phyloP scores from a whole-genome alignment of 1,140 invertebrate genomes.

The Formica exsecta region DNA sequence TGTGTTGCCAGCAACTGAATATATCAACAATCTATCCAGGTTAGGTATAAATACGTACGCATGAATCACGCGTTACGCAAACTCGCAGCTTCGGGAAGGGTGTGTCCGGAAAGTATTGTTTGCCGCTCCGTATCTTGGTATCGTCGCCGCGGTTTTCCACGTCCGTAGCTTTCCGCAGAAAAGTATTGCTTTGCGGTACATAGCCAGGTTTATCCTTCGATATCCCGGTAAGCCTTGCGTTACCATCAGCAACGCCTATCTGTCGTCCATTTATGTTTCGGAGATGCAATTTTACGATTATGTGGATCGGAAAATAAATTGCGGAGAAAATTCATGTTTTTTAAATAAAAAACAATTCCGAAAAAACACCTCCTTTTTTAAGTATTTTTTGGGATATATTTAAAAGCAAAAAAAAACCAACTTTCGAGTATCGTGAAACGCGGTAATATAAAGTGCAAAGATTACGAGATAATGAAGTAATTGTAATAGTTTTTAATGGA shows the following conservation, averaged over 20 bases:
- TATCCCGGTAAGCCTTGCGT: conserved; percentile 41
- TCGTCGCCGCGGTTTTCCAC: conserved; percentile 44
- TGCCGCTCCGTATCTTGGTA: conserved; percentile 10
- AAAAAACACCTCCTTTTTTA: neutral
- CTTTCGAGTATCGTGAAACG: neutral
- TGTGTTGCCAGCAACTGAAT: neutral
- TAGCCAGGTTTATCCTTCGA: conserved; percentile 18
- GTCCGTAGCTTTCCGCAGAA: conserved; percentile 27
- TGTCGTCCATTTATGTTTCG: neutral
- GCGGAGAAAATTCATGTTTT: neutral
- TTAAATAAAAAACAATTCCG: neutral
- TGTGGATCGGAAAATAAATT: neutral
- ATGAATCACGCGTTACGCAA: conserved; percentile 57
- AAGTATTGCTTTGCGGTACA: neutral
- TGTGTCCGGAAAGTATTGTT: conserved; percentile 58
- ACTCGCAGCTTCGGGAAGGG: conserved; percentile 36
- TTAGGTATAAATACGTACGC: conserved; percentile 49
- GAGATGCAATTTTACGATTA: neutral
- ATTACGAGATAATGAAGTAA: neutral
- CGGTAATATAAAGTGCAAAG: neutral
- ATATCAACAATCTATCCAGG: conserved; percentile 32
- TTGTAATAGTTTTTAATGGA: neutral
- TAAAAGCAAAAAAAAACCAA: neutral
- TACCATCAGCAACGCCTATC: conserved; percentile 12
- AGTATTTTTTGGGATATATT: too few relatives aligned